Percentiles rank a stretch among this genome's conserved stretches.
Conservation (phyloP, 2,888 invertebrate genomes). For the Choristoneura rosaceana region DNA sequence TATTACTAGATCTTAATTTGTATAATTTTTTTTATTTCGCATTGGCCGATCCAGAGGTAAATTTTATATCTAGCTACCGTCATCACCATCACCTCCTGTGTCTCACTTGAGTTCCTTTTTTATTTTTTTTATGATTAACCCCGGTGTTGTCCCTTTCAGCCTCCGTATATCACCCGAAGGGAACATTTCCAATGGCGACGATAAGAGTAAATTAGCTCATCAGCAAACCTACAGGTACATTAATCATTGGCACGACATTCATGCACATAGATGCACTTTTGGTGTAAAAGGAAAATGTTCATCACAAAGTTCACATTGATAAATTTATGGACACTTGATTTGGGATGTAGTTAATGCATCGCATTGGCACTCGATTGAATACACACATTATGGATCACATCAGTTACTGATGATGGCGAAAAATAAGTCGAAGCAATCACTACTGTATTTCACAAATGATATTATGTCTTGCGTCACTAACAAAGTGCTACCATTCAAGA, state of each 20-base stretch:
- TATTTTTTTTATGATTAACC: conserved; percentile 72
- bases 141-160: conserved; percentile 86
- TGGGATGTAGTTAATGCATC: no score
- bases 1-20: conserved; percentile 51
- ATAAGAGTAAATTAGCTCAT: conserved; percentile 88
- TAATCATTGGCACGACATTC: conserved; percentile 58
- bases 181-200: conserved; percentile 87
- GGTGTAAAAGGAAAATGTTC: conserved; percentile 37
- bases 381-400: no score
- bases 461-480: no score
- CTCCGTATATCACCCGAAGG: conserved; percentile 86
- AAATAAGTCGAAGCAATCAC: no score
- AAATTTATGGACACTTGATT: no score
- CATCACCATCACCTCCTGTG: conserved; percentile 52
- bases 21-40: conserved; percentile 67
- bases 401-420: no score
- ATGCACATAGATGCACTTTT: conserved; percentile 49
- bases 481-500: no score
- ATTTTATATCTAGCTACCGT: conserved; percentile 56
- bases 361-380: no score
- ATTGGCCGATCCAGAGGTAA: conserved; percentile 83
- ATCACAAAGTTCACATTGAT: background rate
- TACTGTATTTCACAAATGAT: no score
- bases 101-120: conserved; percentile 49
- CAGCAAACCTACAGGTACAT: conserved; percentile 92